Base-by-base conservation (phyloP, 2,797 vertebrate genomes). In the Acanthornis magna region DNA sequence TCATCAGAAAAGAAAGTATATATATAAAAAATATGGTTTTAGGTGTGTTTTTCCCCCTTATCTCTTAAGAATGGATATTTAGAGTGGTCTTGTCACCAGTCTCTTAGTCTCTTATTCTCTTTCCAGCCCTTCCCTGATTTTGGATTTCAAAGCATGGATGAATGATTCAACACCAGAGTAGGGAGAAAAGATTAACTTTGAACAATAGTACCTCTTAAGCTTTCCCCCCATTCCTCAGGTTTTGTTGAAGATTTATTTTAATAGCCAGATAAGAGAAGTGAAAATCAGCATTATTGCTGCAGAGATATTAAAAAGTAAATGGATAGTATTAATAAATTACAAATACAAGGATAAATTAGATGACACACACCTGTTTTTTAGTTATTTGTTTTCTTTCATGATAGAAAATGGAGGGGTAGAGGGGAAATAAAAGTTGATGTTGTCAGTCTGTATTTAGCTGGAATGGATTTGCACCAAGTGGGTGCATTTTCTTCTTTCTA, bases 1-100 rank as follows among this genome's bases (percentile, higher is more conserved):
- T 94, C 96, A 97, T 80, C 95, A 97, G 80, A 95, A 97, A 95
- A 93, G 22, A 73, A 96, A 85, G 23, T 84, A 58, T 78, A 96
- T 67, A 85, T 38, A 95, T n/a, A 78, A 97, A 95, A 97, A 95
- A 87, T 84, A 96, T 77, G 55, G 0, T 1, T 86, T 93, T 82
- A 63, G 43, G 45, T 92, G 57, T 77, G 34, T 27, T 36, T 85
- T 17, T 60, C 23, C 36, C 60, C 16, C 13, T 92, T 74, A 77
- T 60, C 25, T 89, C 50, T 91, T 88, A 91, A 67, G 72, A 96
- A 85, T 78, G 29, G 63, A 91, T 81, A 96, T 96, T 97, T 95
- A 85, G 43, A 79, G 62, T 75, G 42, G 32, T 71, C 47, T 85
- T 91, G 57, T 85, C 91, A 93, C 63, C 19, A 30, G 29, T 34